A percentile compares a stretch with the other conserved stretches of the same genome.
phyloP scores from a whole-genome alignment of 2,113 vertebrate genomes.

The Numida meleagris region DNA sequence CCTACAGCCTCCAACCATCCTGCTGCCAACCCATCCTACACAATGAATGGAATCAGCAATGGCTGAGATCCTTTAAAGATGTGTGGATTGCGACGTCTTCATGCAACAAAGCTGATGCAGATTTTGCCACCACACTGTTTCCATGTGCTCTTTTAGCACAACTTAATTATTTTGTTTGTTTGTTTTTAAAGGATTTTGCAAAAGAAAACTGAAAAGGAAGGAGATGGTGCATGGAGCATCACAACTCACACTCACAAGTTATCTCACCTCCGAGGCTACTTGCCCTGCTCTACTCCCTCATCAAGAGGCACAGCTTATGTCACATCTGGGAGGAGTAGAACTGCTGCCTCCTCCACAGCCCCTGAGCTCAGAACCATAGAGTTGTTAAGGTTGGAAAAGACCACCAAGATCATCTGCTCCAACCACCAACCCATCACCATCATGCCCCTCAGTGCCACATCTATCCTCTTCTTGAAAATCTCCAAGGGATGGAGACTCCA shows the following conservation, averaged over 20 bases:
- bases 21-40: not conserved
- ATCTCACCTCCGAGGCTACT: not conserved
- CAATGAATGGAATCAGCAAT: not conserved
- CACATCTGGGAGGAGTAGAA: not conserved
- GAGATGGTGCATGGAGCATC: not conserved
- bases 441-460: too few species aligned
- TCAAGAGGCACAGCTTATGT: not conserved
- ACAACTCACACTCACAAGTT: not conserved
- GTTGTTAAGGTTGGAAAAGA: too few species aligned
- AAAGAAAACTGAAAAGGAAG: not conserved
- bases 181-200: not conserved
- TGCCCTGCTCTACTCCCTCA: not conserved
- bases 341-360: not conserved
- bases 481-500: too few species aligned
- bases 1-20: not conserved
- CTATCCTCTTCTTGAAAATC: too few species aligned
- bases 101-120: not conserved
- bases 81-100: not conserved
- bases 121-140: not conserved
- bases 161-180: not conserved
- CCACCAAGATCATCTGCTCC: too few species aligned
- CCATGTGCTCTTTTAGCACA: not conserved
- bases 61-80: not conserved
- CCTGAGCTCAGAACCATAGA: not conserved
- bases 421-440: too few species aligned